A percentile compares a stretch with the other conserved stretches of the same genome.
Conservation (phyloP, 2,888 invertebrate genomes). For the Erebia aethiops region DNA sequence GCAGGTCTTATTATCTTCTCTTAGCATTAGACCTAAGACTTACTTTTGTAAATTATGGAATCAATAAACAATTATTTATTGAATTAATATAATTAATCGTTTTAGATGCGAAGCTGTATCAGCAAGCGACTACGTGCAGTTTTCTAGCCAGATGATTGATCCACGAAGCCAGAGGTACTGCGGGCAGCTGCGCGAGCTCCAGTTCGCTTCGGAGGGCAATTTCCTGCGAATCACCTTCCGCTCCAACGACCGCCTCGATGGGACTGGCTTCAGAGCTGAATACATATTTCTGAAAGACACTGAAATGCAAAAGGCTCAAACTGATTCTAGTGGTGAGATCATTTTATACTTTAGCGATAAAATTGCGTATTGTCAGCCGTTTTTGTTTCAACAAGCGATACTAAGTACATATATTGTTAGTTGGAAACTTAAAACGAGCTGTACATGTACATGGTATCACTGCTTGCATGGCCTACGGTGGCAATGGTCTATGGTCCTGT, state of each 20-base stretch:
- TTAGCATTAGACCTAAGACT: too few relatives aligned
- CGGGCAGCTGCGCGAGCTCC: conserved; percentile 90
- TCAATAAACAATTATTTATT: too few relatives aligned
- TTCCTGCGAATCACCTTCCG: conserved; percentile 97
- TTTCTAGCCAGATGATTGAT: conserved; percentile 94
- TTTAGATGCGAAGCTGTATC: conserved; percentile 93
- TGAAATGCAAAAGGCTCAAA: conserved; percentile 79
- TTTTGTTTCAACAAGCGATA: too few relatives aligned
- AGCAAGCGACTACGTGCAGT: conserved; percentile 97
- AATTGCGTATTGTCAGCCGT: too few relatives aligned
- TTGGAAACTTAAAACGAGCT: too few relatives aligned
- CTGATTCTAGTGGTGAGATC: conserved; percentile 55
- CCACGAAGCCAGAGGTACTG: conserved; percentile 93
- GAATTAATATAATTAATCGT: conserved; percentile 43
- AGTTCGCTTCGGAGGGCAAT: conserved; percentile 92
- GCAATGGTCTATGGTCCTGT: too few relatives aligned
- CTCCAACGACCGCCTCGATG: conserved; percentile 96
- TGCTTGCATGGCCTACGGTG: too few relatives aligned
- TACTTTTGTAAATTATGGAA: too few relatives aligned
- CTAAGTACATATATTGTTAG: too few relatives aligned
- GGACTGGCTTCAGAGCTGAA: conserved; percentile 95
- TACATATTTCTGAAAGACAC: conserved; percentile 92
- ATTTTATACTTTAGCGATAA: too few relatives aligned
- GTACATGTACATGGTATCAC: too few relatives aligned
- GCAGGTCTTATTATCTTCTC: too few relatives aligned